Evolutionary conservation across 1,140 invertebrate species (phyloP).

Genomic region (Pectinophora gossypiella): DNA sequence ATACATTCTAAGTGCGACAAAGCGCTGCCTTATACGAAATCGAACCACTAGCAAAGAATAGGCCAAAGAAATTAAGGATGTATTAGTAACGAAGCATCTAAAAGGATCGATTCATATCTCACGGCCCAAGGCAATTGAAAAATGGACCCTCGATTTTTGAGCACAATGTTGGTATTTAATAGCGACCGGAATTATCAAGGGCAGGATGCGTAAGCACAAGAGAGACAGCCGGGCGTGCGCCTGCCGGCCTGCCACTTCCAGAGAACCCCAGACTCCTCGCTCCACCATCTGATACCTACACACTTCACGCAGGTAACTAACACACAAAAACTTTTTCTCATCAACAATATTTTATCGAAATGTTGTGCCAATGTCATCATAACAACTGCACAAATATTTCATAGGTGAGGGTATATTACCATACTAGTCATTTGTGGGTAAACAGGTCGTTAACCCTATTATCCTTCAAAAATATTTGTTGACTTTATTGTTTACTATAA

Average conservation of each 20-base stretch:
- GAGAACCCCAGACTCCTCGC: conserved; percentile 50
- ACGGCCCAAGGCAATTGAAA: conserved; percentile 68
- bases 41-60: conserved; percentile 62
- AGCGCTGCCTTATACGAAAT: conserved; percentile 41
- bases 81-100: conserved; percentile 52
- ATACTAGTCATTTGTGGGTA: neutral
- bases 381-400: neutral
- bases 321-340: neutral
- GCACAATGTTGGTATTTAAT: conserved; percentile 58
- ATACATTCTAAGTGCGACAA: conserved; percentile 50
- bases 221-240: conserved; percentile 62
- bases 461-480: neutral
- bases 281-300: conserved; percentile 55
- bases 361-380: neutral
- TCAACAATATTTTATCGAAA: no score
- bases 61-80: conserved; percentile 71
- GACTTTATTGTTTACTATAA: conserved; percentile 2
- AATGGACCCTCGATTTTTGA: conserved; percentile 70
- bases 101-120: conserved; percentile 65
- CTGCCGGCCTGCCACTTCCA: conserved; percentile 62
- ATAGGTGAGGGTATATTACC: neutral
- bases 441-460: neutral
- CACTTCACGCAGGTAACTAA: conserved; percentile 43
- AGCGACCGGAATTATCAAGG: conserved; percentile 53
- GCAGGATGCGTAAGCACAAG: conserved; percentile 72